Evolutionary conservation across 1,140 invertebrate species (phyloP), one percentile per base, ranked within the genome.

Genomic region (Lepidostoma basale): DNA sequence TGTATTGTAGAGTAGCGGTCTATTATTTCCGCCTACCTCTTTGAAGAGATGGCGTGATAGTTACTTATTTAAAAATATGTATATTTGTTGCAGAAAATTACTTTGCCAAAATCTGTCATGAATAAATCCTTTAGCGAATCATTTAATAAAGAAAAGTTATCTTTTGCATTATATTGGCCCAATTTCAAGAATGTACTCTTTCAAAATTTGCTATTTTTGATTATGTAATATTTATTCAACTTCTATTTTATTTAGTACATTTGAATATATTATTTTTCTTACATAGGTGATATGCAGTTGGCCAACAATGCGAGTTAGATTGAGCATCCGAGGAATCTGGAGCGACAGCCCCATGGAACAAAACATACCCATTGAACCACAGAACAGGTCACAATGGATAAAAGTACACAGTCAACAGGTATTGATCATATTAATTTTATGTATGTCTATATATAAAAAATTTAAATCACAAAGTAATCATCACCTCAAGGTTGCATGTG

Each of bases 321-420:
- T 90, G 9, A 78, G 73, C 0, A 74, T 90, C 2, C 82, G 85
- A 75, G 84, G 83, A 18, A 74, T 82, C 5, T 88, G 77, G 80
- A 79, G 82, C 72, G 85, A 83, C 56, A 59, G 68, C 62, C 76
- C 86, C 67, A 74, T 74, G 18, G 81, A 84, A 68, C 77, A 84
- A 68, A 78, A 84, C 54, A 83, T 77, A 39, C 62, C 69, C 0
- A 69, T 86, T 10, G 68, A 85, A 63, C 78, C 81, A 1, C 62
- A 73, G 2, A 63, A 74, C 0, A 77, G 74, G 6, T 74, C 81
- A 8, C 68, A 83, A 4, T 89, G 85, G 85, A 77, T 91, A 9
- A 75, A 83, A n/a, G 79, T 94, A 28, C 85, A 88, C 73, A 84
- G 86, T 62, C 86, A 87, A 73, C 80, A 89, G 76, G 83, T 84